Evolutionary conservation across 2,113 vertebrate species (phyloP), one percentile per base, ranked within the genome.

Genomic region (Odobenus rosmarus): DNA sequence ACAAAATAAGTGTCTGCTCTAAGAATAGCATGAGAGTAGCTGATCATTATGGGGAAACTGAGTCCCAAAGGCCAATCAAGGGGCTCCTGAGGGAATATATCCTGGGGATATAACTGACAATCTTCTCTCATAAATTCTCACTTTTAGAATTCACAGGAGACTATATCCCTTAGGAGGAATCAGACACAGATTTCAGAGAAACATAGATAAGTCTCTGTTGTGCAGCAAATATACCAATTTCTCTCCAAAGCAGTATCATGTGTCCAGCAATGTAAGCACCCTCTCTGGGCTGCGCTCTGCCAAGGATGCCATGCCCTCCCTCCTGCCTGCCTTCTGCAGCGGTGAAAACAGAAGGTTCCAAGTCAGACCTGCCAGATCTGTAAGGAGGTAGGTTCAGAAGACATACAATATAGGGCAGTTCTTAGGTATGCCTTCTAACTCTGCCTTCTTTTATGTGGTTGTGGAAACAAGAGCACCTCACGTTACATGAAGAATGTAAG

Each of bases 341-440:
- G 51, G 8, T 71, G 31, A 51, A 96, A 96, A 88, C n/a, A 91
- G 72, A 93, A 76, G 51, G 71, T 61, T 61, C n/a, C n/a, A 28
- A 57, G 5, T 61, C 76, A 84, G 23, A 61, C 24, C 19, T 83
- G 9, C 19, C n/a, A 28, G 21, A 55, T 84, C 24, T 28, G 24
- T 31, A 15, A 82, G 31, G 28, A 67, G 46, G 87, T 36, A 21
- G 3, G 13, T 80, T 93, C 59, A 59, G 74, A 87, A 81, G 81
- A 59, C 59, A 57, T 39, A 61, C 18, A 64, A 91, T 23, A 15
- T 16, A 74, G 46, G 15, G 33, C 2, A 59, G 21, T 18, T 61
- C 57, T 69, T 21, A 61, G 3, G 3, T 15, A 1, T 14, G 1
- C 3, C 10, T 67, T 69, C 46, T 82, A 69, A 15, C 14, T 61